A percentile compares a stretch with the other conserved stretches of the same genome.
phyloP scores from a whole-genome alignment of 2,797 vertebrate genomes.

The Typhlichthys subterraneus region DNA sequence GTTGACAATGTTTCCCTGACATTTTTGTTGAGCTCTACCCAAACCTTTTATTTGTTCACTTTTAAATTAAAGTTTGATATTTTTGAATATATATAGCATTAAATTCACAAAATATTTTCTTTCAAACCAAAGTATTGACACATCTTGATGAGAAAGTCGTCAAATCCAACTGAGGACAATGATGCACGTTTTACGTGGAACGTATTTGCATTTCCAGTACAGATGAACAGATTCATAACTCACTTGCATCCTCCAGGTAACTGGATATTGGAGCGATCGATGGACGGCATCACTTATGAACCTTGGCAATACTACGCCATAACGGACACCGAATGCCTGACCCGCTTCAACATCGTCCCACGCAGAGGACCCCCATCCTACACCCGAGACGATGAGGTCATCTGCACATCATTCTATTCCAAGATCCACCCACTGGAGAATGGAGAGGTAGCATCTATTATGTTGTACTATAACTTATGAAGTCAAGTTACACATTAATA shows the following conservation, averaged over 20 bases:
- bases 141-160: background rate
- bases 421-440: constrained; percentile 96
- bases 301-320: constrained; percentile 97
- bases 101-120: no score
- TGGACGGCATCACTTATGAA: constrained; percentile 83
- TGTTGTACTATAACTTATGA: background rate
- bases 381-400: constrained; percentile 90
- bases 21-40: no score
- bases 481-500: background rate
- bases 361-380: constrained; percentile 88
- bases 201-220: no score
- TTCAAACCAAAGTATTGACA: background rate
- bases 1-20: no score
- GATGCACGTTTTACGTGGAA: no score
- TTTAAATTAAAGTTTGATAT: no score
- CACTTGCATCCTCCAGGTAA: constrained; percentile 75
- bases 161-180: constrained; percentile 5
- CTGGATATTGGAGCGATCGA: constrained; percentile 93
- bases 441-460: constrained; percentile 85
- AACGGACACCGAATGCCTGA: constrained; percentile 91
- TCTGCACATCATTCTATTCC: constrained; percentile 97
- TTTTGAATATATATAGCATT: no score
- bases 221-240: no score
- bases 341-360: constrained; percentile 88
- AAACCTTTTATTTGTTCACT: no score